Percentiles rank a stretch among this genome's conserved stretches.
phyloP scores from a whole-genome alignment of 2,797 vertebrate species.

The Hydrophis major region DNA sequence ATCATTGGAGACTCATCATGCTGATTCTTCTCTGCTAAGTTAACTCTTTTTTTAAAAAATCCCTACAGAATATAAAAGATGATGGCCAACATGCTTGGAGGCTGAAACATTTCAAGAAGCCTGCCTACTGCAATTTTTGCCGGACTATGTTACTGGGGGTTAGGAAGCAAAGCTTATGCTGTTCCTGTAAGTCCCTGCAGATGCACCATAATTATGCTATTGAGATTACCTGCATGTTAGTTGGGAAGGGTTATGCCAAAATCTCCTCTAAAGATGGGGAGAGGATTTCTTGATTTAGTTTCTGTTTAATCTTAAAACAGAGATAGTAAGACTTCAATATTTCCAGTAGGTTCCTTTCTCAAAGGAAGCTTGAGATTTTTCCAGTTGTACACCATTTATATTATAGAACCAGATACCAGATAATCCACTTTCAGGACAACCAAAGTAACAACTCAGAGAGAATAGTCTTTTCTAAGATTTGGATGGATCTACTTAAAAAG shows the following conservation, averaged over 20 bases:
- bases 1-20: not conserved
- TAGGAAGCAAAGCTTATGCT: conserved; percentile 93
- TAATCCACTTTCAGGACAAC: not conserved
- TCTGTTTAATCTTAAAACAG: not conserved
- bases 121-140: conserved; percentile 95
- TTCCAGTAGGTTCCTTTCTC: not conserved
- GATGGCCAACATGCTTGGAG: conserved; percentile 92
- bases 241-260: not conserved
- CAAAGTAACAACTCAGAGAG: not conserved
- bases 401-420: not conserved
- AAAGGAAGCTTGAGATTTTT: not conserved
- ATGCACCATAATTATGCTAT: not conserved
- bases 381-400: not conserved
- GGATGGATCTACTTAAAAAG: not conserved
- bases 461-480: not conserved
- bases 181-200: conserved; percentile 80
- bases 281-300: not conserved
- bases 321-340: not conserved
- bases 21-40: fast-evolving
- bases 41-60: not conserved
- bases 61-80: conserved; percentile 81
- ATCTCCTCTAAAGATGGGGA: not conserved
- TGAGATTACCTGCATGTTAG: not conserved
- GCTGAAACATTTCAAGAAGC: conserved; percentile 96
- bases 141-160: conserved; percentile 90